Base-by-base conservation (phyloP, 2,113 vertebrate genomes). In the Hucho hucho region DNA sequence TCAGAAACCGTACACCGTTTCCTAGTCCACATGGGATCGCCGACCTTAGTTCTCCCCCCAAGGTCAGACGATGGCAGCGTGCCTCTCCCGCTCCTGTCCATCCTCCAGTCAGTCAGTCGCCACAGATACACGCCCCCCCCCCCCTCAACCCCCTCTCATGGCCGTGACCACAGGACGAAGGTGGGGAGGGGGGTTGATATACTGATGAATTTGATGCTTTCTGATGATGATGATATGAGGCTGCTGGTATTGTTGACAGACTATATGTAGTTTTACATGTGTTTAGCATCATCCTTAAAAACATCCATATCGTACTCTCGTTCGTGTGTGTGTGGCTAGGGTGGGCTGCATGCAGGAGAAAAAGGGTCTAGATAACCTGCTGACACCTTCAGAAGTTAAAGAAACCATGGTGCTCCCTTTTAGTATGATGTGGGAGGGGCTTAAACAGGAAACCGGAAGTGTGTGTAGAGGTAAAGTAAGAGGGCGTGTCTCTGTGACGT, bases 401-500 rank as follows among this genome's bases (percentile, higher is more conserved):
- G 16, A 53, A 3, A 14, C 49, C 49, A 53, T 16, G 49, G 49
- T 5, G 16, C 49, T 4, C 14, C 49, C 49, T 53, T 53, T 18
- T 5, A 53, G 16, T 18, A 53, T 53, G 49, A 18, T 1, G 49
- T 53, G 16, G 16, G 4, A 53, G 49, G 49, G 16, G 49, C 16
- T 53, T 53, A 53, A 5, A 18, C 49, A 53, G 16, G 49, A 88
- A 76, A 12, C 79, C 87, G 86, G 85, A 75, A 77, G 73, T 82
- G 81, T 88, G 89, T 81, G 74, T 84, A 90, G 87, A 93, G 93
- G 94, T n/a, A n/a, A 92, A 90, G 92, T 92, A 90, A 80, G 87
- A 90, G 94, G 94, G 93, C 91, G 93, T 93, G 90, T 91, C 90
- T 92, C 92, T 91, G 90, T 90, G 92, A 97, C 95, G 90, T 97